These are phyloP conservation scores for Sinentomon sp. DNA, from an alignment of 2,888 invertebrate species.

Conservation along the genomic window DNA sequence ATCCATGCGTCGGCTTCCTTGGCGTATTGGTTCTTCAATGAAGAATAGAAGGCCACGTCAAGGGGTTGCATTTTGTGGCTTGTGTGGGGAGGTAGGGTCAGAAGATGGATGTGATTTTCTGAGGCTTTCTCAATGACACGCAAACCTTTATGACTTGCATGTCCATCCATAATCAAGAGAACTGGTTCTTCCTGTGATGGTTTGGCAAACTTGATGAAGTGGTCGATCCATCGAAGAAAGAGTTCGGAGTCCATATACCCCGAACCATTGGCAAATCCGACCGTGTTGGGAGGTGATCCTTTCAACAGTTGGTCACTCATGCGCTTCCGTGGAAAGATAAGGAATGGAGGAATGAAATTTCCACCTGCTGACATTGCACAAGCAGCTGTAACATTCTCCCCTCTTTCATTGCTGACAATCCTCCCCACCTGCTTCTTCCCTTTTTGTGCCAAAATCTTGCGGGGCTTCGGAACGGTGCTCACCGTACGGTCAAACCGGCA, in stretches of 20 bases:
- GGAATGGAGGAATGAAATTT: background rate
- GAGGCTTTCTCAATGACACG: background rate
- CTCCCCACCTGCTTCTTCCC: constrained; percentile 18
- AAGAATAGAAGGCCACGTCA: constrained; percentile 5
- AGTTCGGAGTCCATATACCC: constrained; percentile 4
- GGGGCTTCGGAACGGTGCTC: too few species aligned
- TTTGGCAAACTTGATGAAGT: background rate
- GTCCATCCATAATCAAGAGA: constrained; percentile 5
- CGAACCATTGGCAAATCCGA: background rate
- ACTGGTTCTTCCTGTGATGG: constrained; percentile 4
- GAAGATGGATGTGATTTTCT: constrained; percentile 1
- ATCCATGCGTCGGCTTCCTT: too few species aligned
- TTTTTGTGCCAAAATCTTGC: constrained; percentile 14
- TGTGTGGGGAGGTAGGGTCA: constrained; percentile 8
- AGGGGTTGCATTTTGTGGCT: constrained; percentile 8
- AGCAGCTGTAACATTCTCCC: constrained; percentile 17
- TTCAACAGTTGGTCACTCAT: background rate
- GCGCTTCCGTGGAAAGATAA: constrained; percentile 1
- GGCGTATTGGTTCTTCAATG: too few species aligned
- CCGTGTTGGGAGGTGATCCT: background rate
- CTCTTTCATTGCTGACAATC: constrained; percentile 20
- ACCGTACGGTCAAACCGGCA: too few species aligned
- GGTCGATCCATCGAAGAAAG: constrained; percentile 3
- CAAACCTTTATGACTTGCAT: constrained; percentile 1
- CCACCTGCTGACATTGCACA: background rate